A percentile compares a stretch with the other conserved stretches of the same genome.
phyloP scores from a whole-genome alignment of 2,113 vertebrate species.

The Puffinus mauretanicus region DNA sequence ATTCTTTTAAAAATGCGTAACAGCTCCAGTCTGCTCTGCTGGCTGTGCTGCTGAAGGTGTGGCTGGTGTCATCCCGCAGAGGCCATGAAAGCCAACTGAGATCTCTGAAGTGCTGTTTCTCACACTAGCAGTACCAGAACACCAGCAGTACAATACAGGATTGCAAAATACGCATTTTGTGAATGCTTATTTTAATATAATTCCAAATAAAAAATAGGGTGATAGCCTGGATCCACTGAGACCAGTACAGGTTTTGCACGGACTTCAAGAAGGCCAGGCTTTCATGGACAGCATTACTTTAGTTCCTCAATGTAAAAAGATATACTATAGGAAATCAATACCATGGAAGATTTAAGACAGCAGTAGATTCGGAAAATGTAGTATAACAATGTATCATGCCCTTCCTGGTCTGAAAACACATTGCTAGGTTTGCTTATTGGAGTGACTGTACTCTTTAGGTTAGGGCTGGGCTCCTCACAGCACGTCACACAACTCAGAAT shows the following conservation, averaged over 20 bases:
- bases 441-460: not conserved
- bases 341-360: not conserved
- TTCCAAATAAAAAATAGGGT: not conserved
- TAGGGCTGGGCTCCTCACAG: not conserved
- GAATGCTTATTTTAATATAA: not conserved
- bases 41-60: not conserved
- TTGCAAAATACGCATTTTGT: fast-evolving
- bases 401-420: not conserved
- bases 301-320: not conserved
- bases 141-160: not conserved
- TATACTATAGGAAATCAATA: not conserved
- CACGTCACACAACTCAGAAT: not conserved
- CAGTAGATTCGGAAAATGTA: not conserved
- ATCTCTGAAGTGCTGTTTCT: not conserved
- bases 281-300: not conserved
- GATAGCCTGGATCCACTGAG: not conserved
- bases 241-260: not conserved
- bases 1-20: not conserved
- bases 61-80: not conserved
- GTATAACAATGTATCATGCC: not conserved
- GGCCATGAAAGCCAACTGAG: not conserved
- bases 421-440: not conserved
- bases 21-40: not conserved
- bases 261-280: not conserved
- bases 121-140: not conserved